Evolutionary conservation across 2,888 invertebrate genomes (phyloP).

Genomic region (Mesodorylaimus sp.): DNA sequence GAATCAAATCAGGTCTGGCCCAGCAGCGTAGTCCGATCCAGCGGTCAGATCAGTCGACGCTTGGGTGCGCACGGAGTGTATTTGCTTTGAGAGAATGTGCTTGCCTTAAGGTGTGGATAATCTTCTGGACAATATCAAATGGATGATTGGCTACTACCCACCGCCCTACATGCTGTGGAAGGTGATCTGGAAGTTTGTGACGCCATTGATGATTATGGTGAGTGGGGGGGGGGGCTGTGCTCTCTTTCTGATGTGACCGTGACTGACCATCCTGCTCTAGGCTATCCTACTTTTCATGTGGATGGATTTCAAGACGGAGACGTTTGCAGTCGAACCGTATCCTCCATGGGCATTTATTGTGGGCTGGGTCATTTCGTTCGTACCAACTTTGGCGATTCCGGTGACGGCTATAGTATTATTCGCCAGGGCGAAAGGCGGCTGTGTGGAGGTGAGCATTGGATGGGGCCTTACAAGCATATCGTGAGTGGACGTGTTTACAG

Average conservation of each 20-base stretch:
- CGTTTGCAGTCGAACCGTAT: conserved; percentile 48
- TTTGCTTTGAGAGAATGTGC: too few species aligned
- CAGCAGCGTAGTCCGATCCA: too few species aligned
- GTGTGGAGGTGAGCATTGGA: conserved; percentile 19
- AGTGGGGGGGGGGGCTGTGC: too few species aligned
- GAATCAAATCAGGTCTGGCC: too few species aligned
- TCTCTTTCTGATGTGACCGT: too few species aligned
- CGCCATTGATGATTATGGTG: conserved; percentile 52
- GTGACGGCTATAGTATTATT: conserved; percentile 41
- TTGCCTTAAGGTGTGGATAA: conserved; percentile 32
- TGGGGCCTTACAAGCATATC: neutral
- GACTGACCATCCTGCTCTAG: conserved; percentile 37
- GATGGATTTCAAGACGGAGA: conserved; percentile 44
- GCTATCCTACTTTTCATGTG: conserved; percentile 53
- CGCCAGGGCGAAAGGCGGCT: conserved; percentile 20
- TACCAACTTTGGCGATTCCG: conserved; percentile 51
- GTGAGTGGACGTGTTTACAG: conserved; percentile 14
- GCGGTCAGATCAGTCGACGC: too few species aligned
- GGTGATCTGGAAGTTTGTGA: conserved; percentile 48
- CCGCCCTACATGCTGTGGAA: conserved; percentile 49
- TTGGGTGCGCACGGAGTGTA: too few species aligned
- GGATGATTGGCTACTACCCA: conserved; percentile 44
- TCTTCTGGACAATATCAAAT: conserved; percentile 37
- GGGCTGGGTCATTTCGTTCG: conserved; percentile 51
- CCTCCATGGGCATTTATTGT: conserved; percentile 42